Conservation (phyloP, 1,140 invertebrate genomes). For the Bombus polaris region DNA sequence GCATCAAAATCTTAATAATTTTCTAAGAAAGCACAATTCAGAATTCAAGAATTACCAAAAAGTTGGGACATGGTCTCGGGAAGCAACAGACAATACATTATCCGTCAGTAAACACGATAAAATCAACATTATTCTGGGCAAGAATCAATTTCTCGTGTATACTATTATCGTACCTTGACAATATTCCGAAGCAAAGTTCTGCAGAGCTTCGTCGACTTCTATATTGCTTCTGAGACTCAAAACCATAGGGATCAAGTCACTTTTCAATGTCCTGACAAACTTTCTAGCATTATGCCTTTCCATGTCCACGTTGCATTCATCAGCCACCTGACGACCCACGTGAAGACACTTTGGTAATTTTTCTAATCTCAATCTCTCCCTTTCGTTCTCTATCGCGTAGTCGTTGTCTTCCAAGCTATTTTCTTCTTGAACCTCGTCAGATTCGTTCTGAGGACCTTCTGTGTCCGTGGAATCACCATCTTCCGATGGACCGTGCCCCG, state of each 20-base stretch:
- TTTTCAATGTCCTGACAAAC: conserved; percentile 88
- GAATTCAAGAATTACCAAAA: neutral
- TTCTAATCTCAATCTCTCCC: conserved; percentile 84
- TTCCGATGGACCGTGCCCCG: conserved; percentile 83
- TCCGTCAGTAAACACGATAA: no score
- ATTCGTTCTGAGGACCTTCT: conserved; percentile 87
- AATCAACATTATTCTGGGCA: neutral
- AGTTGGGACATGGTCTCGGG: neutral
- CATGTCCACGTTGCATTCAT: conserved; percentile 89
- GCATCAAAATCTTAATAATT: neutral
- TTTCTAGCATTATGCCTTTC: conserved; percentile 91
- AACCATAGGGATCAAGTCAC: conserved; percentile 88
- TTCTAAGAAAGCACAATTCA: neutral
- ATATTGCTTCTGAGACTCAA: conserved; percentile 88
- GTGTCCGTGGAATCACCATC: conserved; percentile 84
- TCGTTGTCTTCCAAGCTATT: conserved; percentile 80
- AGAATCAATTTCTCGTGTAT: neutral
- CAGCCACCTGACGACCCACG: conserved; percentile 82
- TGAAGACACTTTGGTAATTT: conserved; percentile 86
- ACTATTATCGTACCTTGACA: conserved; percentile 87
- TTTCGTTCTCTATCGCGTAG: conserved; percentile 81
- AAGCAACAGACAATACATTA: neutral
- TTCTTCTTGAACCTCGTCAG: conserved; percentile 83
- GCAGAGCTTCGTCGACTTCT: conserved; percentile 94
- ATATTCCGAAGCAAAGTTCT: conserved; percentile 95